Conservation (phyloP, 2,888 invertebrate genomes). For the Eupeodes latifasciatus region DNA sequence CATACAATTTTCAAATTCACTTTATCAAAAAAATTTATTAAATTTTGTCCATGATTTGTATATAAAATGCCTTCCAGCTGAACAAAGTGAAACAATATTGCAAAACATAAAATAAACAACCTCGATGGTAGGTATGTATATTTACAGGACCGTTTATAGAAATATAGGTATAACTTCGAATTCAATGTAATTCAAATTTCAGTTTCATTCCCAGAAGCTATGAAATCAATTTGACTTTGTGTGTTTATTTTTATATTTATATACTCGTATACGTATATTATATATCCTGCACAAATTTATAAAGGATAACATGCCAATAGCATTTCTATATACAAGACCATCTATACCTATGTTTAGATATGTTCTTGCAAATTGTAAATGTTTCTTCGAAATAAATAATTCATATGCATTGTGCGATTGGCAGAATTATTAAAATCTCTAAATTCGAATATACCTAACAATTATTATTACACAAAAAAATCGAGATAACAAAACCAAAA, state of each 20-base stretch:
- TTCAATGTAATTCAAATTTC: slow-evolving; percentile 33
- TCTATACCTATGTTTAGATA: too few relatives aligned
- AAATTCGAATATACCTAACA: not conserved
- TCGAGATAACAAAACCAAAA: too few relatives aligned
- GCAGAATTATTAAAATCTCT: slow-evolving; percentile 45
- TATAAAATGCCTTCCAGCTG: slow-evolving; percentile 16
- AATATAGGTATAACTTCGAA: not conserved
- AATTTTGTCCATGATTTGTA: slow-evolving; percentile 21
- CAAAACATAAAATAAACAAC: slow-evolving; percentile 21
- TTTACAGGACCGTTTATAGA: too few relatives aligned
- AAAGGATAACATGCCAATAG: slow-evolving; percentile 40
- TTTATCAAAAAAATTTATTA: not conserved
- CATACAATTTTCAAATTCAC: not conserved
- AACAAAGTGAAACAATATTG: slow-evolving; percentile 14
- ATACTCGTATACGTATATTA: not conserved
- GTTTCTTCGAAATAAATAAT: slow-evolving; percentile 38
- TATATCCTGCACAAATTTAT: slow-evolving; percentile 28
- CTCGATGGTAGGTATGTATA: not conserved
- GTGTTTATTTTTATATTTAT: slow-evolving; percentile 1
- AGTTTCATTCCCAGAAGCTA: slow-evolving; percentile 33
- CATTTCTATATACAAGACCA: not conserved
- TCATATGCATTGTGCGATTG: slow-evolving; percentile 41
- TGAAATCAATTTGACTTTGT: slow-evolving; percentile 31
- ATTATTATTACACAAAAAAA: too few relatives aligned
- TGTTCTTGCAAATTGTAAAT: not conserved